Percentiles rank a stretch among this genome's conserved stretches.
phyloP scores from a whole-genome alignment of 2,797 vertebrate species.

The Gymnothorax javanicus region DNA sequence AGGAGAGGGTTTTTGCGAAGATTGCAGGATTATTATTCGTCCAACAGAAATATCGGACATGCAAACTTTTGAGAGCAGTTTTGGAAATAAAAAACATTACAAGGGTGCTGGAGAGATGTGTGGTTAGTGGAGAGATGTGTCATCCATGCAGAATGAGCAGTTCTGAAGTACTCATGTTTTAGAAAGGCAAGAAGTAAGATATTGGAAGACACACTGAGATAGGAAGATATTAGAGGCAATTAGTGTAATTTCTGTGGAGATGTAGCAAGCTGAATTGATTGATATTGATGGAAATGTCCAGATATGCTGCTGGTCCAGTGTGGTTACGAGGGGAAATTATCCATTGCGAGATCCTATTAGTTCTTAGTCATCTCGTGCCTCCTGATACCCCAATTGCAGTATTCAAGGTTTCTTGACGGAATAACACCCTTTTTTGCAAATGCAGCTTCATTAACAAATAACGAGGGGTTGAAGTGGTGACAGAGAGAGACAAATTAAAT shows the following conservation, averaged over 20 bases:
- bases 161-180: conserved; percentile 40
- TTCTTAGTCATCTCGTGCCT: conserved; percentile 30
- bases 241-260: background rate
- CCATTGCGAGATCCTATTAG: conserved; percentile 25
- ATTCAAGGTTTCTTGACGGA: conserved; percentile 44
- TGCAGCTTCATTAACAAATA: conserved; percentile 49
- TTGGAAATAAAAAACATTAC: background rate
- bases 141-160: conserved; percentile 20
- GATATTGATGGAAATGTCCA: background rate
- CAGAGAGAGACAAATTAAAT: conserved; percentile 35
- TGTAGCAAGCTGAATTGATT: background rate
- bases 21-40: too few relatives aligned
- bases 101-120: background rate
- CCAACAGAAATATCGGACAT: background rate
- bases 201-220: background rate
- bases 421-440: conserved; percentile 39
- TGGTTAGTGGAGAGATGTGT: background rate
- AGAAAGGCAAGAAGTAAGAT: background rate
- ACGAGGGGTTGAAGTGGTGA: conserved; percentile 35
- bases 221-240: background rate
- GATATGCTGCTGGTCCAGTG: conserved; percentile 36
- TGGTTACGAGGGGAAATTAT: background rate
- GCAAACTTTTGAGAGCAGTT: background rate
- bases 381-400: conserved; percentile 47
- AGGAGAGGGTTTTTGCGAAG: background rate